Evolutionary conservation across 2,797 vertebrate genomes (phyloP).

Genomic region (Poeciliopsis presidionis): DNA sequence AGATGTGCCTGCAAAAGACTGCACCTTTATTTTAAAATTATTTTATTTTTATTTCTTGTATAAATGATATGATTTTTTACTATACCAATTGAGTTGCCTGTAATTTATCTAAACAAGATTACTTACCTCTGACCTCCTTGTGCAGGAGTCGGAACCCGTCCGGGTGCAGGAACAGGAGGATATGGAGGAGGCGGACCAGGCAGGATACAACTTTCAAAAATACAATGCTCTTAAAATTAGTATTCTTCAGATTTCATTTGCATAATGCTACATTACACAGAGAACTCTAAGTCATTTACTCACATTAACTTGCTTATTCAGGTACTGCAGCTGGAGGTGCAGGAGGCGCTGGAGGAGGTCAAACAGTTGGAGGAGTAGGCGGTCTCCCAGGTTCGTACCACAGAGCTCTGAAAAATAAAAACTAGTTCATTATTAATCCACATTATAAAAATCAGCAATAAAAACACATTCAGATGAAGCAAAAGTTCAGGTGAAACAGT

Average conservation of each 20-base stretch:
- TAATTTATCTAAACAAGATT: neutral
- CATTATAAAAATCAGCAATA: neutral
- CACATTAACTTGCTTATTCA: slow-evolving; percentile 24
- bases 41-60: neutral
- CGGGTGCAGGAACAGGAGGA: slow-evolving; percentile 50
- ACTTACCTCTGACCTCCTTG: slow-evolving; percentile 29
- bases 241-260: neutral
- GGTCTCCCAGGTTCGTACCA: slow-evolving; percentile 54
- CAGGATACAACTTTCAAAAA: slow-evolving; percentile 14
- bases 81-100: neutral
- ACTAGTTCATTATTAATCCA: no score
- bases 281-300: neutral
- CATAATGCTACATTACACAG: neutral
- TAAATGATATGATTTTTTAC: neutral
- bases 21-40: neutral
- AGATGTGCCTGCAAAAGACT: no score
- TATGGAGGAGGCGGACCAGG: slow-evolving; percentile 48
- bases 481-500: neutral
- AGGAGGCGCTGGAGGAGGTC: slow-evolving; percentile 51
- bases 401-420: neutral
- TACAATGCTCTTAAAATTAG: neutral
- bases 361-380: slow-evolving; percentile 32
- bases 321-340: slow-evolving; percentile 46
- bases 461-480: neutral
- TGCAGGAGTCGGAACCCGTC: slow-evolving; percentile 39